Percentiles rank a stretch among this genome's conserved stretches.
Conservation (phyloP, 2,113 vertebrate species). For the Channa maculata region DNA sequence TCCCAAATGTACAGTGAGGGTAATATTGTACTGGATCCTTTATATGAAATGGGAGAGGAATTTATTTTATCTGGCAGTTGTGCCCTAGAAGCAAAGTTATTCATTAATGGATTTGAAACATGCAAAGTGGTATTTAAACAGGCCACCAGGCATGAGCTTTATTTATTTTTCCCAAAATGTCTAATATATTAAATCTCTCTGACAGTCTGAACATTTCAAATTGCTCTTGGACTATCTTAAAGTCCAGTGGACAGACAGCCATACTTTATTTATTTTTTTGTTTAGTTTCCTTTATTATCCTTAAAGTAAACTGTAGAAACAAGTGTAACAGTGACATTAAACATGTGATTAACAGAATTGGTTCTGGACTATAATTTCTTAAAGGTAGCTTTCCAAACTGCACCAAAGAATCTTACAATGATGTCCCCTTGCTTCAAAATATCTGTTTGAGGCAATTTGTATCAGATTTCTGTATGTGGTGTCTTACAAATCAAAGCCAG, state of each 20-base stretch:
- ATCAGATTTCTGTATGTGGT: neutral
- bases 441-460: no score
- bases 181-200: conserved; percentile 16
- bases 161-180: conserved; percentile 1
- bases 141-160: neutral
- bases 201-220: conserved; percentile 23
- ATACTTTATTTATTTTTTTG: conserved; percentile 25
- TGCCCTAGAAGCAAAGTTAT: conserved; percentile 20
- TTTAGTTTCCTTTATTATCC: neutral
- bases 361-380: neutral
- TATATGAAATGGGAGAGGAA: conserved; percentile 34
- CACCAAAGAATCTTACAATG: neutral
- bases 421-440: no score
- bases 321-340: conserved; percentile 65
- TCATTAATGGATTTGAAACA: conserved; percentile 19
- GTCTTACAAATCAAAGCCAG: conserved; percentile 58
- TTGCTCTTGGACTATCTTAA: conserved; percentile 1
- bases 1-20: conserved; percentile 24
- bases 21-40: conserved; percentile 24
- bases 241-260: conserved; percentile 6
- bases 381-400: neutral
- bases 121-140: conserved; percentile 21
- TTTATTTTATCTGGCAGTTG: conserved; percentile 63
- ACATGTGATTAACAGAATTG: conserved; percentile 25
- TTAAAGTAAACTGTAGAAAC: conserved; percentile 44